A percentile compares a stretch with the other conserved stretches of the same genome.
Evolutionary conservation across 2,797 vertebrate genomes (phyloP).

Genomic region (Leuciscus waleckii): DNA sequence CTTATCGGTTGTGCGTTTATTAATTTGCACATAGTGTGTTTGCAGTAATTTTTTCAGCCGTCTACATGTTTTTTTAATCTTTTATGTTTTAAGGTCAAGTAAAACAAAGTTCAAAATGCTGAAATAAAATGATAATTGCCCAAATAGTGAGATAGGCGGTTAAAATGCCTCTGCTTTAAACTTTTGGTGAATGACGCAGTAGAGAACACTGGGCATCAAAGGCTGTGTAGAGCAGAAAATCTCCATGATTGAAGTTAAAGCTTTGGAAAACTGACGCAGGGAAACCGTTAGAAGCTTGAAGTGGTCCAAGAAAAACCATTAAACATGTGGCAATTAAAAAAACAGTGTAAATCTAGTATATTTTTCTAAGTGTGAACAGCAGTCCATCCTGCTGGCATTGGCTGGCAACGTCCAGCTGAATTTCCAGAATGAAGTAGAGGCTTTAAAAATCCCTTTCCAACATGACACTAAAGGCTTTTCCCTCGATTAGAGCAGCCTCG

Average conservation of each 20-base stretch:
- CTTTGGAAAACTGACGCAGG: conserved; percentile 33
- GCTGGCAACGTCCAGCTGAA: conserved; percentile 70
- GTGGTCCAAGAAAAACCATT: conserved; percentile 56
- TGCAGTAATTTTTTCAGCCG: not conserved
- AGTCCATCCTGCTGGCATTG: conserved; percentile 70
- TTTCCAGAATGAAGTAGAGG: conserved; percentile 71
- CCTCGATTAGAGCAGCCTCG: conserved; percentile 70
- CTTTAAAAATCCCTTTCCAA: conserved; percentile 71
- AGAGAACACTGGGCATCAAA: conserved; percentile 1
- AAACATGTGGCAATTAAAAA: conserved; percentile 63
- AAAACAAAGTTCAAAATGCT: not conserved
- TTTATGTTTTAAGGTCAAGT: too few species aligned
- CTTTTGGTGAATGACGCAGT: not conserved
- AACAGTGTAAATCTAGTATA: conserved; percentile 62
- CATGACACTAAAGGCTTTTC: conserved; percentile 64
- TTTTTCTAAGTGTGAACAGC: conserved; percentile 69
- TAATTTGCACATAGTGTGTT: not conserved
- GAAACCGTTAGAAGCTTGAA: conserved; percentile 48
- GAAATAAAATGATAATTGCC: conserved; percentile 1
- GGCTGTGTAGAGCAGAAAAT: conserved; percentile 46
- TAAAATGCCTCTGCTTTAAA: conserved; percentile 15
- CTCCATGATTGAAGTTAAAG: conserved; percentile 29
- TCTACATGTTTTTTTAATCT: not conserved
- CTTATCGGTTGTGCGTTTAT: not conserved
- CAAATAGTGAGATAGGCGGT: not conserved